Percentiles rank a stretch among this genome's conserved stretches.
Evolutionary conservation across 2,797 vertebrate species (phyloP).

Genomic region (Ctenopoma kingsleyae): DNA sequence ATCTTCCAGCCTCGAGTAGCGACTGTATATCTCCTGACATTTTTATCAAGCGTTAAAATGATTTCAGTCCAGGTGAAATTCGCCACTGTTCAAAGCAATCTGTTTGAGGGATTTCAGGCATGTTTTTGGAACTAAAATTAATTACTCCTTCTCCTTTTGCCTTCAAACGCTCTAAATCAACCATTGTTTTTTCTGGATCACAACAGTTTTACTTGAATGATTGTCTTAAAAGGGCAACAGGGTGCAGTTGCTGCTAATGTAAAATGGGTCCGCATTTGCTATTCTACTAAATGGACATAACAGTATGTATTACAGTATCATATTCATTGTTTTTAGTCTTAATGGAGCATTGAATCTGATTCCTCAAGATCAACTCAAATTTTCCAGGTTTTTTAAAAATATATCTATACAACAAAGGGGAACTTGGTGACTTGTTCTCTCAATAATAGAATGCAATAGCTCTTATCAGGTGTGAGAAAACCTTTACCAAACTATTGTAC

Average conservation of each 20-base stretch:
- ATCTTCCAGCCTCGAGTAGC: conserved; percentile 30
- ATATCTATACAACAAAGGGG: neutral
- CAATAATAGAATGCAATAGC: neutral
- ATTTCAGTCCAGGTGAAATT: conserved; percentile 56
- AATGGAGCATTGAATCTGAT: neutral
- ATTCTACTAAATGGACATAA: neutral
- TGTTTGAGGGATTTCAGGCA: conserved; percentile 30
- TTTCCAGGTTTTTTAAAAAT: neutral
- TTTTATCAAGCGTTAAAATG: conserved; percentile 59
- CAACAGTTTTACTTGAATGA: conserved; percentile 2
- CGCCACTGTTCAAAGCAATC: conserved; percentile 54
- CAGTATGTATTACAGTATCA: no score
- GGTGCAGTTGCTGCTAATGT: neutral
- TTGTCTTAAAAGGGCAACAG: neutral
- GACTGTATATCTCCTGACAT: conserved; percentile 51
- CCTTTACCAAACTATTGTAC: neutral
- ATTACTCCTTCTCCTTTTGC: neutral
- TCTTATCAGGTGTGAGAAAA: conserved; percentile 35
- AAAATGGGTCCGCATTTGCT: conserved; percentile 22
- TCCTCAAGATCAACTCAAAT: neutral
- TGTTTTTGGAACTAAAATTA: conserved; percentile 30
- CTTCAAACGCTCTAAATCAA: conserved; percentile 9
- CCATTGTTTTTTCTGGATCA: conserved; percentile 9
- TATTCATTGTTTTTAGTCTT: neutral
- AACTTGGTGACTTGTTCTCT: neutral